These are phyloP conservation scores for Chlorospingus semifuscus DNA, from an alignment of 2,797 vertebrate genomes.

Conservation along the genomic window DNA sequence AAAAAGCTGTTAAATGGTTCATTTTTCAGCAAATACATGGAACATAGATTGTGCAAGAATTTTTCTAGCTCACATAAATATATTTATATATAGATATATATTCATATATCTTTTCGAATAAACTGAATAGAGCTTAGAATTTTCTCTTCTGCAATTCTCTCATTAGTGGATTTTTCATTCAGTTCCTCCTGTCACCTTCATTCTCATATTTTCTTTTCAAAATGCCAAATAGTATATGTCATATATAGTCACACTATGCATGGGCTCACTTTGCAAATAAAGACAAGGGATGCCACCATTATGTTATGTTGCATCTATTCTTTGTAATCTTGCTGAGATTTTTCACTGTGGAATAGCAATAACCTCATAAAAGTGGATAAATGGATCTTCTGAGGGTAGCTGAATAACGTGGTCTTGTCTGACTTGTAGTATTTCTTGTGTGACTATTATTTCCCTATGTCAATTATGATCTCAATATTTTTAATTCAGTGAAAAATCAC, in stretches of 20 bases:
- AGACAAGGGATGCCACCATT: background rate
- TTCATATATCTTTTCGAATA: background rate
- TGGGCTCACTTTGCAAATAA: background rate
- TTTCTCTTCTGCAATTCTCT: background rate
- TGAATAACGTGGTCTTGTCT: background rate
- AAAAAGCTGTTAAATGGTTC: background rate
- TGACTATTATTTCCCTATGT: background rate
- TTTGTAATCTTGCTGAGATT: background rate
- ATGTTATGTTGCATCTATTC: background rate
- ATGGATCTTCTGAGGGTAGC: background rate
- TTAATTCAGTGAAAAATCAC: background rate
- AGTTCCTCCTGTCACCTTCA: background rate
- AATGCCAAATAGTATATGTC: background rate
- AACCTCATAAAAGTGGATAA: background rate
- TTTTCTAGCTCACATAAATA: background rate
- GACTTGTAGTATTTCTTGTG: background rate
- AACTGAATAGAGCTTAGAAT: background rate
- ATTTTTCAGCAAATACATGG: background rate
- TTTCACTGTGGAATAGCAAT: background rate
- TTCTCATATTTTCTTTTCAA: background rate
- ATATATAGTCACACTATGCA: background rate
- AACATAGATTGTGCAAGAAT: background rate
- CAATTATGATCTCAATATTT: background rate
- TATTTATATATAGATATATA: background rate
- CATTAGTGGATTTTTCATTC: background rate